Evolutionary conservation across 2,113 vertebrate genomes (phyloP), one percentile per base, ranked within the genome.

Genomic region (Tragelaphus strepsiceros): DNA sequence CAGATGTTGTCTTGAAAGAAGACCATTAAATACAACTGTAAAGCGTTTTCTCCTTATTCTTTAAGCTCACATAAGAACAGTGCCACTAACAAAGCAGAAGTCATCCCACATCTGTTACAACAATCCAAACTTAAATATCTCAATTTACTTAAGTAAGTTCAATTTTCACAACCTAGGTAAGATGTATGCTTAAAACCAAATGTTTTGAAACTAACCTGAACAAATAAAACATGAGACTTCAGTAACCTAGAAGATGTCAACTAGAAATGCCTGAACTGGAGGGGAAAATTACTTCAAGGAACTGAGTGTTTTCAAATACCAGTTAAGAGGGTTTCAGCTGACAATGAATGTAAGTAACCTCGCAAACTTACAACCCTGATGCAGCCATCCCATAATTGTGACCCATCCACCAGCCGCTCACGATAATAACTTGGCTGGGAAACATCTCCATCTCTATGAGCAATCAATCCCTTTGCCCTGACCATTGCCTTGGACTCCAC

Each of bases 1-100:
- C 14, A 83, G 21, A 92, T n/a, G 67, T 8, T 67, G 10, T 58
- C 67, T 53, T 77, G 16, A 88, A 92, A 96, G 26, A 88, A 82
- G 32, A 19, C 13, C 56, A 88, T 85, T 81, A 95, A 49, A 53
- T 74, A 16, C 8, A 92, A 58, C 7, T 28, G 0, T 59, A 74
- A 81, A 58, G 24, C 16, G 8, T 17, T 26, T 62, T 59, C 26
- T 32, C 43, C 53, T 39, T 92, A 90, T 80, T 56, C 9, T 90
- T 39, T 58, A 71, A 22, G n/a, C 56, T 94, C 19, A 81, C 17
- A 53, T 22, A 96, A 74, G 28, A 49, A 58, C 32, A n/a, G 26
- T 14, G 3, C 39, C 85, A 92, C 24, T 61, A 92, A 97, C 88
- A 95, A 95, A 90, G 26, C 32, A 97, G 87, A 96, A 92, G 28